Evolutionary conservation across 1,140 invertebrate genomes (phyloP), one percentile per base, ranked within the genome.

Genomic region (Sarcophaga peregrina): DNA sequence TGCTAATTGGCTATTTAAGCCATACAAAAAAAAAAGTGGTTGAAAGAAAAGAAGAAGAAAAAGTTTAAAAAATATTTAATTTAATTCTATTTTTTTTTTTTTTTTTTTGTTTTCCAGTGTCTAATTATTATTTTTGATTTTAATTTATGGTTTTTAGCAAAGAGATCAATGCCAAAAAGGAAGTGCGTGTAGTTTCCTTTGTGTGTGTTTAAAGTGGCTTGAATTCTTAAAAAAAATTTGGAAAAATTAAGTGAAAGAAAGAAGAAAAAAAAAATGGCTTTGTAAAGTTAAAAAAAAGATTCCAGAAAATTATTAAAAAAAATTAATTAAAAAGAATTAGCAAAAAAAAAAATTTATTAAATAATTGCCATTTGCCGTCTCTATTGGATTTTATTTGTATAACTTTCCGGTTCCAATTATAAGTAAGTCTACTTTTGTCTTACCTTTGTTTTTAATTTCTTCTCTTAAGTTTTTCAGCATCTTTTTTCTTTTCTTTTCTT

Each of bases 361-460:
- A 68, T 68, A 20, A 52, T 52, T 68, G 5, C 62, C 17, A 68
- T 68, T 68, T 68, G 62, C 5, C 20, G 54, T 68, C 20, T 68
- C 9, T 68, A 68, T 20, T n/a, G 54, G 25, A 37, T 37, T 37
- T 37, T 11, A 58, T 58, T 58, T 58, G 13, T 11, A 68, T 20
- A 20, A 68, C 62, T 20, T 68, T 68, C 62, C 62, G 62, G 62
- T 68, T 17, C 62, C 17, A 20, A 68, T 68, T 20, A 8, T 15
- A 68, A 68, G 62, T 68, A 68, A 68, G 62, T 68, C 62, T 68
- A 7, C 4, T 68, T 17, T 68, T 68, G n/a, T 58, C n/a, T 13
- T 58, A 13, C 11, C 54, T 58, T 58, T 58, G 13, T 58, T 37
- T 37, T 37, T 37, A 37, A 37, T 37, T 15, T 58, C 54, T n/a